Percentiles rank a stretch among this genome's conserved stretches.
Evolutionary conservation across 2,113 vertebrate species (phyloP).

Genomic region (Trichechus manatus): DNA sequence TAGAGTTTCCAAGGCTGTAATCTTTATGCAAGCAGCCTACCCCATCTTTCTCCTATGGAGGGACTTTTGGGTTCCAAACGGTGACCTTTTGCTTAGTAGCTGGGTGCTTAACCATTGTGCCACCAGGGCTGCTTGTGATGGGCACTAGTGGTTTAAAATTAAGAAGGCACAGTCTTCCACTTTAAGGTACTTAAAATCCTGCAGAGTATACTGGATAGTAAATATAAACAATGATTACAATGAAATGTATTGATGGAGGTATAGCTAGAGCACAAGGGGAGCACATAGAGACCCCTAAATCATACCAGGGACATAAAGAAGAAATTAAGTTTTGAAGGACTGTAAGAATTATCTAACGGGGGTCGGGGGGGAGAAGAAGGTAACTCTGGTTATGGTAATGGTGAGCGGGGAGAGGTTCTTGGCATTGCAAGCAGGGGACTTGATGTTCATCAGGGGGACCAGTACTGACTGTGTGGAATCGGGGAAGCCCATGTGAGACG

Average conservation of each 20-base stretch:
- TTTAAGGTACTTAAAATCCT: neutral
- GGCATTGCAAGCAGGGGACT: neutral
- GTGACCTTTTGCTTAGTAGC: neutral
- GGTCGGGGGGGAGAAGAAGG: rapidly evolving
- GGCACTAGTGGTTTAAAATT: neutral
- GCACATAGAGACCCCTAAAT: neutral
- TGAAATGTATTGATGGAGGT: neutral
- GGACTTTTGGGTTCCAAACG: neutral
- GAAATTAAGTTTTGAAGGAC: neutral
- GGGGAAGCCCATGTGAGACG: neutral
- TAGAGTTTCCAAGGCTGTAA: neutral
- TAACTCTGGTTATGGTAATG: neutral
- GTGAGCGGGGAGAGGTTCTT: neutral
- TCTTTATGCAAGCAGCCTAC: neutral
- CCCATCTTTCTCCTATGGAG: neutral
- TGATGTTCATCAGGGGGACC: neutral
- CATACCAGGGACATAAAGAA: neutral
- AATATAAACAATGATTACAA: neutral
- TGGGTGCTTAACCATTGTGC: neutral
- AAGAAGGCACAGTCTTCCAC: neutral
- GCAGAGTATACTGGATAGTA: neutral
- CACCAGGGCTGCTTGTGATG: neutral
- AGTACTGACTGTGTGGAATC: neutral
- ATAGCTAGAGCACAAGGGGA: neutral
- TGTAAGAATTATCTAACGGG: neutral